Percentiles rank a stretch among this genome's conserved stretches.
Conservation (phyloP, 2,797 vertebrate genomes). For the Sebastes cheni region DNA sequence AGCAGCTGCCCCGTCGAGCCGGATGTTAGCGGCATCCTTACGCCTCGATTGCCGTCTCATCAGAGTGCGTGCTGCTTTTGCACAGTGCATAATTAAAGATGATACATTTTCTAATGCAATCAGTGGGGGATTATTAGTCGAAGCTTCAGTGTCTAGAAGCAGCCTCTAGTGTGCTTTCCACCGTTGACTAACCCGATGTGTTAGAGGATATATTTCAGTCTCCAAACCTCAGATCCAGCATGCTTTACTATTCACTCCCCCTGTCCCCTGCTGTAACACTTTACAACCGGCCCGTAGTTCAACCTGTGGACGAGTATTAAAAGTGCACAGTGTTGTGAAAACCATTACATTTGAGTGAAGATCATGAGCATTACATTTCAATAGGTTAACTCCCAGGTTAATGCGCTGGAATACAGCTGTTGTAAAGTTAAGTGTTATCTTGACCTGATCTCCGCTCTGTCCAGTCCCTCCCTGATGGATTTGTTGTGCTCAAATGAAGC, state of each 20-base stretch:
- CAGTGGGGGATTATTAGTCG: conserved; percentile 62
- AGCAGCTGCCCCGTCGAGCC: conserved; percentile 12
- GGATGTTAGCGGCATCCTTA: conserved; percentile 3
- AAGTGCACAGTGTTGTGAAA: conserved; percentile 6
- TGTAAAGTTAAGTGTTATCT: conserved; percentile 58
- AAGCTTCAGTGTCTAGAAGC: conserved; percentile 51
- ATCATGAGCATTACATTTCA: conserved; percentile 50
- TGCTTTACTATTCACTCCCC: background rate
- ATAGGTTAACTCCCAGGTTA: conserved; percentile 59
- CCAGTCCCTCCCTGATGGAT: conserved; percentile 50
- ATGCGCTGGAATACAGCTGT: conserved; percentile 48
- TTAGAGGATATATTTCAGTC: conserved; percentile 29
- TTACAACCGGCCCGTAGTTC: background rate
- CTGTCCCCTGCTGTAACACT: background rate
- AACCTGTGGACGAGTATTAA: conserved; percentile 1
- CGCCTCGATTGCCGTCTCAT: conserved; percentile 7
- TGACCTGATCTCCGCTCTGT: conserved; percentile 57
- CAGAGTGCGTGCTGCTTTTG: conserved; percentile 35
- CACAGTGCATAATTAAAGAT: conserved; percentile 64
- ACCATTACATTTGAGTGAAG: conserved; percentile 20
- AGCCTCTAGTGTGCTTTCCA: conserved; percentile 48
- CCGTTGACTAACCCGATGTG: conserved; percentile 46
- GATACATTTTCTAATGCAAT: conserved; percentile 64
- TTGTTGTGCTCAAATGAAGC: conserved; percentile 51
- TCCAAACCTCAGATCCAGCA: conserved; percentile 10